phyloP scores from a whole-genome alignment of 2,113 vertebrate species.

The Forbesichthys agassizii region DNA sequence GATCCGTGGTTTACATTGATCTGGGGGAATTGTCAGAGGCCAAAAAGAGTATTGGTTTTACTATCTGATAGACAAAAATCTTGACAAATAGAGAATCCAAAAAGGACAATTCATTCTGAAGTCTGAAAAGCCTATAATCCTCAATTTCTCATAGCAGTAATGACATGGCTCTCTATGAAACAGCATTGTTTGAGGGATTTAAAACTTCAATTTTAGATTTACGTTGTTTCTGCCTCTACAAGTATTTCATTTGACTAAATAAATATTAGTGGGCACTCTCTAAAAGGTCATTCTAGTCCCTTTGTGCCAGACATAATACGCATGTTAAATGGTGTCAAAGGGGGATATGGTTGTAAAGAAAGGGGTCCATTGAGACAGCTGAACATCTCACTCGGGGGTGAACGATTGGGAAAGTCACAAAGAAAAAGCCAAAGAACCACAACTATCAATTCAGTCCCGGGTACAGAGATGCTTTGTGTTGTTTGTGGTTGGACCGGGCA shows the following conservation, averaged over 20 bases:
- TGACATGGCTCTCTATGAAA: slow-evolving; percentile 18
- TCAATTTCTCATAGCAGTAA: neutral
- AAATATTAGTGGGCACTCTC: slow-evolving; percentile 43
- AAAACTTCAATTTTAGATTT: slow-evolving; percentile 22
- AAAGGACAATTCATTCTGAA: slow-evolving; percentile 9
- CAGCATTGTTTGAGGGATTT: neutral
- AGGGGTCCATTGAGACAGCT: slow-evolving; percentile 44
- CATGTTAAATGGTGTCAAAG: slow-evolving; percentile 44
- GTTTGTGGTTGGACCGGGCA: slow-evolving; percentile 8
- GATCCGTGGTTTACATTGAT: slow-evolving; percentile 2
- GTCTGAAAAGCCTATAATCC: slow-evolving; percentile 1
- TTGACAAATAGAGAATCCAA: neutral
- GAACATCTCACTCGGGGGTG: slow-evolving; percentile 27
- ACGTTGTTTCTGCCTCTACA: slow-evolving; percentile 3
- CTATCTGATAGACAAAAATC: neutral
- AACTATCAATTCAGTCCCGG: slow-evolving; percentile 53
- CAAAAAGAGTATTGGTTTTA: neutral
- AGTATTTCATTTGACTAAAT: slow-evolving; percentile 34
- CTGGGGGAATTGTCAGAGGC: neutral
- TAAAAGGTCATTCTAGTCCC: slow-evolving; percentile 47
- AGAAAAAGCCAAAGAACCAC: slow-evolving; percentile 41
- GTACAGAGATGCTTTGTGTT: slow-evolving; percentile 58
- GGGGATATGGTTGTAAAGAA: slow-evolving; percentile 40
- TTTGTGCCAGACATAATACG: slow-evolving; percentile 47
- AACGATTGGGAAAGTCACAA: neutral